A percentile compares a stretch with the other conserved stretches of the same genome.
Evolutionary conservation across 1,140 invertebrate species (phyloP).

Genomic region (Lineus longissimus): DNA sequence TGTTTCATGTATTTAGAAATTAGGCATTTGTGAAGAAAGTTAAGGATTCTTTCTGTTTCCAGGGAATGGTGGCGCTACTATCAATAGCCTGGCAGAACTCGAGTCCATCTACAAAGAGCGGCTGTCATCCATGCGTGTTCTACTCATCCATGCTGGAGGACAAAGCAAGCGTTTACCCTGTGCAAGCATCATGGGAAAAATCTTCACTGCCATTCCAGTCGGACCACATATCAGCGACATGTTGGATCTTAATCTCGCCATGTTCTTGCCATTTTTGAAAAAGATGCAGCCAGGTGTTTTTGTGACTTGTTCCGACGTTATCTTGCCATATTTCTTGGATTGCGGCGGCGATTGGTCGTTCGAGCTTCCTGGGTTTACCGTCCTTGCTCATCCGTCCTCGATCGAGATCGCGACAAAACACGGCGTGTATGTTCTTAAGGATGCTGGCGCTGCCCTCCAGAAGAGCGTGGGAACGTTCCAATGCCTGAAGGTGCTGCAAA

Average conservation of each 20-base stretch:
- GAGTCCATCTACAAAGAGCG: conserved; percentile 34
- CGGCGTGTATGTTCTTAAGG: conserved; percentile 55
- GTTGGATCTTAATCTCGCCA: conserved; percentile 55
- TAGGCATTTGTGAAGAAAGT: neutral
- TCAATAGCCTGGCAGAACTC: conserved; percentile 43
- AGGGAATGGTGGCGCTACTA: conserved; percentile 57
- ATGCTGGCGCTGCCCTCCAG: conserved; percentile 20
- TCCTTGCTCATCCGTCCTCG: conserved; percentile 54
- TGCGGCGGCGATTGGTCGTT: conserved; percentile 37
- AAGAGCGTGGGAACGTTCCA: conserved; percentile 27
- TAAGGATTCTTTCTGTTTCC: conserved; percentile 12
- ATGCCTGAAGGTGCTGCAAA: conserved; percentile 55
- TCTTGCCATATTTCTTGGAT: conserved; percentile 49
- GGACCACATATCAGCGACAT: conserved; percentile 44
- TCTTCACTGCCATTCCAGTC: conserved; percentile 53
- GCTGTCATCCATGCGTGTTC: conserved; percentile 39
- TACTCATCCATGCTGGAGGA: conserved; percentile 57
- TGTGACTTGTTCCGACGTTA: conserved; percentile 55
- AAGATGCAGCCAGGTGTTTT: conserved; percentile 55
- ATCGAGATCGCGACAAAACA: conserved; percentile 50
- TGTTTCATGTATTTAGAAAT: neutral
- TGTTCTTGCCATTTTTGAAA: conserved; percentile 52
- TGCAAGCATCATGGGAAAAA: conserved; percentile 53
- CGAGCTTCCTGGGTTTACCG: conserved; percentile 50
- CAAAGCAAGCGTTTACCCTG: conserved; percentile 56